Evolutionary conservation across 2,113 vertebrate species (phyloP).

Genomic region (Heliornis fulica): DNA sequence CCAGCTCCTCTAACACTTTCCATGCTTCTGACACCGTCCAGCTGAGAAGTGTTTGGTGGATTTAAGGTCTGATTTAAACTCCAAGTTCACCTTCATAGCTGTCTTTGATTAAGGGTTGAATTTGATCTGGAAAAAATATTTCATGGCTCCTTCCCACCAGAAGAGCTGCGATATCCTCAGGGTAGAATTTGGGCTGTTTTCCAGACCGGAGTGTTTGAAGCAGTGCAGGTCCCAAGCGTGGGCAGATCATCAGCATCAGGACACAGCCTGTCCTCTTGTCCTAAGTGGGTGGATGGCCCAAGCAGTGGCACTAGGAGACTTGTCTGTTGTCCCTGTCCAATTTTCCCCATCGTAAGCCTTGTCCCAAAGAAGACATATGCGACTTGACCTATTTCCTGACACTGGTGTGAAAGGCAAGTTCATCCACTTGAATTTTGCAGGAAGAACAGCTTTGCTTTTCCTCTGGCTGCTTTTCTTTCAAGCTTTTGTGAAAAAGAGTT

Average conservation of each 20-base stretch:
- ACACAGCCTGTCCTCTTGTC: not conserved
- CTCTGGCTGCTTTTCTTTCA: not conserved
- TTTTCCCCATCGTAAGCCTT: not conserved
- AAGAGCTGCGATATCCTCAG: not conserved
- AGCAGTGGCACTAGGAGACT: not conserved
- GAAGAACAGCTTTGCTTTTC: not conserved
- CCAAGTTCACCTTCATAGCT: not conserved
- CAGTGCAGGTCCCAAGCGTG: not conserved
- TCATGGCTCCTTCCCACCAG: not conserved
- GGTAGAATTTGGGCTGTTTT: not conserved
- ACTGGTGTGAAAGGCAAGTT: not conserved
- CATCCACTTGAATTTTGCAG: not conserved
- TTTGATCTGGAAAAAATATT: not conserved
- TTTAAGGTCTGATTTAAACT: not conserved
- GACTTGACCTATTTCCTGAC: not conserved
- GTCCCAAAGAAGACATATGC: not conserved
- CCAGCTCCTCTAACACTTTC: not conserved
- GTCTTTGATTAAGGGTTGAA: constrained; percentile 15
- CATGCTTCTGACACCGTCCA: rapidly evolving
- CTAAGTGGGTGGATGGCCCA: not conserved
- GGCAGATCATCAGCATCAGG: rapidly evolving
- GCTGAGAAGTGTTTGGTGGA: not conserved
- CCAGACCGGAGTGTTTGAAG: not conserved
- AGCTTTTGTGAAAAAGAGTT: not conserved
- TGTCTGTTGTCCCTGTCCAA: rapidly evolving